phyloP scores from a whole-genome alignment of 2,888 invertebrate species.

The Kryphioiulus occultus region DNA sequence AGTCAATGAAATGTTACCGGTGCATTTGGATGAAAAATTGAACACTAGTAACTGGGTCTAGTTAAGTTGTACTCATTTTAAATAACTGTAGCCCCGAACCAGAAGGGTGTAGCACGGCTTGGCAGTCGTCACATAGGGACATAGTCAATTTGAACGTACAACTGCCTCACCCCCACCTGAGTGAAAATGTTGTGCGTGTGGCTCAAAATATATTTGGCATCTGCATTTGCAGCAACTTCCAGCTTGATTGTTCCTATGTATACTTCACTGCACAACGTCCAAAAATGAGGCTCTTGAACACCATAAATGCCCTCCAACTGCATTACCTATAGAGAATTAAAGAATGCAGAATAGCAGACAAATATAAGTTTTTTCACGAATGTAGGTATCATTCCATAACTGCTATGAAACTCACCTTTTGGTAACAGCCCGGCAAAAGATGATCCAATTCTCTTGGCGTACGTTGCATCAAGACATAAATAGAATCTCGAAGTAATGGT shows the following conservation, averaged over 20 bases:
- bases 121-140: slow-evolving; percentile 71
- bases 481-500: slow-evolving; percentile 52
- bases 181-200: slow-evolving; percentile 95
- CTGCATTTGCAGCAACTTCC: slow-evolving; percentile 92
- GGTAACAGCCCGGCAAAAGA: slow-evolving; percentile 53
- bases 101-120: slow-evolving; percentile 31
- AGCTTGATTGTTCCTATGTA: slow-evolving; percentile 93
- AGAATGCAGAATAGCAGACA: not conserved
- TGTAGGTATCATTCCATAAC: not conserved
- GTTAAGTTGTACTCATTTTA: slow-evolving; percentile 40
- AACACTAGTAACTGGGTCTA: slow-evolving; percentile 14
- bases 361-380: no score
- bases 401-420: slow-evolving; percentile 49
- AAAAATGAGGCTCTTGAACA: slow-evolving; percentile 97
- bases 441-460: slow-evolving; percentile 53
- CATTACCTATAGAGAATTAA: slow-evolving; percentile 64
- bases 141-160: slow-evolving; percentile 93
- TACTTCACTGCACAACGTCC: slow-evolving; percentile 95
- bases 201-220: slow-evolving; percentile 89
- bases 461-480: slow-evolving; percentile 53
- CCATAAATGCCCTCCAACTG: slow-evolving; percentile 92
- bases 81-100: slow-evolving; percentile 31
- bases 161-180: slow-evolving; percentile 84
- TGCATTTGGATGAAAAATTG: slow-evolving; percentile 23
- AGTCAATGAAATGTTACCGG: slow-evolving; percentile 23